Base-by-base conservation (phyloP, 2,797 vertebrate genomes). In the Lagocephalus sceleratus region DNA sequence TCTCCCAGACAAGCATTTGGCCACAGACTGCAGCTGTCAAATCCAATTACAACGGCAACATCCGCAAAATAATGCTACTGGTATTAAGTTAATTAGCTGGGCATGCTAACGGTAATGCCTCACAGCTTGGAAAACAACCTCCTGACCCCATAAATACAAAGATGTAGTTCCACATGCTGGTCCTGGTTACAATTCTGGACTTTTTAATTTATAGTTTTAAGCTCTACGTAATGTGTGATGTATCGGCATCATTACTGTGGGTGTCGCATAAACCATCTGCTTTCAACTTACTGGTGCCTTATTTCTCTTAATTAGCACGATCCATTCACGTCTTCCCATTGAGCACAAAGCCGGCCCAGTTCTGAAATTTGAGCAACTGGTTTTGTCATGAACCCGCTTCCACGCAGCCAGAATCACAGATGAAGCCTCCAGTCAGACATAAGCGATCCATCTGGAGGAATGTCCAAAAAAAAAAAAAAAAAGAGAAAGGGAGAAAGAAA, bases 401-500 rank as follows among this genome's bases (percentile, higher is more conserved):
- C 32, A 35, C 12, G 12, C 32, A 14, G 32, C 32, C 32, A 35
- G 32, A 35, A 35, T 35, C 12, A 35, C 39, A 40, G n/a, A 40
- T 16, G 39, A 40, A 40, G 15, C 39, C n/a, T 40, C 39, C 39
- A 40, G 15, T 17, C n/a, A 40, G n/a, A 40, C 39, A 16, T n/a
- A 40, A 40, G 39, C n/a, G 39, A 40, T 40, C 39, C 39, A 40
- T 40, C 39, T 40, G 39, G 40, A 42, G 40, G 17, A 42, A n/a
- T 42, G 17, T 41, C 6, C 3, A 39, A 39, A 39, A 39, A 39
- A 39, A 39, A n/a, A 41, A n/a, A 41, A 41, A 41, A 17, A n/a
- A n/a, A 41, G 39, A 16, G 15, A 42, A n/a, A 42, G 10, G 19
- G 17, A 14, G 68, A 23, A 53, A 47, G 67, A 63, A 41, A 45